Percentiles rank a stretch among this genome's conserved stretches.
phyloP scores from a whole-genome alignment of 2,113 vertebrate species.

The Anarrhichthys ocellatus region DNA sequence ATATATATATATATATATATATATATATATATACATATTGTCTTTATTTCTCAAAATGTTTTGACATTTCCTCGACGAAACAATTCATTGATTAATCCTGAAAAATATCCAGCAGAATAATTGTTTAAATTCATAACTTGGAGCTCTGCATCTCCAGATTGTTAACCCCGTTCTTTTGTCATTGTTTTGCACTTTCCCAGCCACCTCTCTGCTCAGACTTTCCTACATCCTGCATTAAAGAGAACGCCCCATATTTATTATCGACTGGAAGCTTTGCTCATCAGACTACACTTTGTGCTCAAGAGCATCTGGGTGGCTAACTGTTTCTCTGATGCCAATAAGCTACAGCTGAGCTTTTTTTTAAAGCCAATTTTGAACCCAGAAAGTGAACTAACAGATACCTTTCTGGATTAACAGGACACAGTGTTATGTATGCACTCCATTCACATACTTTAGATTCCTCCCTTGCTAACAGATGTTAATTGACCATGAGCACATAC shows the following conservation, averaged over 20 bases:
- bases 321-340: constrained; percentile 5
- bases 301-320: neutral
- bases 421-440: neutral
- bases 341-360: neutral
- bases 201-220: neutral
- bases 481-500: neutral
- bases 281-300: neutral
- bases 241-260: constrained; percentile 1
- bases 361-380: neutral
- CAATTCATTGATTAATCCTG: neutral
- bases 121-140: neutral
- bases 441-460: neutral
- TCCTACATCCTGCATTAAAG: neutral
- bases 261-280: constrained; percentile 11
- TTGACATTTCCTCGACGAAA: neutral
- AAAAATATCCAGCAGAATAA: neutral
- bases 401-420: neutral
- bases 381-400: neutral
- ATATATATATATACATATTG: too few relatives aligned
- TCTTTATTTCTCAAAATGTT: neutral
- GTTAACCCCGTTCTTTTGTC: constrained; percentile 1
- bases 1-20: too few relatives aligned
- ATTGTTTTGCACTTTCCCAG: neutral
- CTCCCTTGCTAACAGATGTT: neutral
- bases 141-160: neutral